Base-by-base conservation (phyloP, 2,797 vertebrate genomes). In the Lacerta bilineata region DNA sequence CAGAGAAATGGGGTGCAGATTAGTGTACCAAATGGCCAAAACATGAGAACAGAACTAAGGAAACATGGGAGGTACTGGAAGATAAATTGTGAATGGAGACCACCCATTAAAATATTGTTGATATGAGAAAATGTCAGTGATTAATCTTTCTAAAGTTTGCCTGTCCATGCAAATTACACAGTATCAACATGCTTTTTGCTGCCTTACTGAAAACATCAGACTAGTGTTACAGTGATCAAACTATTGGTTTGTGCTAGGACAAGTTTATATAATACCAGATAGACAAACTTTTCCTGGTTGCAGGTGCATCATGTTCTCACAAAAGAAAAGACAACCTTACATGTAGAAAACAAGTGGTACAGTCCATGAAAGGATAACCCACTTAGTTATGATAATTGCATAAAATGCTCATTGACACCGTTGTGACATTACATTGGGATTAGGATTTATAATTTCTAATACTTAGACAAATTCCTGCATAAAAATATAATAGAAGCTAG, bases 1-100 rank as follows among this genome's bases (percentile, higher is more conserved):
- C 85, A 91, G 92, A 95, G 95, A 96, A 95, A 94, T 88, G 64
- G 69, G 89, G 89, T 89, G 41, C 68, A 88, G 89, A 95, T 96
- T 95, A 95, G 79, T 77, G 80, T 27, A 91, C 86, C 91, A 93
- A 33, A 88, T 80, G 80, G 85, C 75, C 91, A 95, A 84, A 94
- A 91, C 86, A 74, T 88, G 90, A 94, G 94, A 83, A 83, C 61
- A 92, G 94, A 91, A 74, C 80, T 27, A 89, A 91, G 59, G 5
- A 86, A 89, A 89, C 27, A 29, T 0, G 0, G 13, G 5, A 0
- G 72, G 39, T 11, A 90, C 71, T 0, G 64, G 15, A 55, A 92
- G 88, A 33, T 66, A 72, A 0, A 82, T 88, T 94, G 93, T 72
- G 29, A 50, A 77, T 90, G 91, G 86, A 74, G 89, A 90, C 74